Base-by-base conservation (phyloP, 2,888 invertebrate genomes). In the Callimorpha dominula region DNA sequence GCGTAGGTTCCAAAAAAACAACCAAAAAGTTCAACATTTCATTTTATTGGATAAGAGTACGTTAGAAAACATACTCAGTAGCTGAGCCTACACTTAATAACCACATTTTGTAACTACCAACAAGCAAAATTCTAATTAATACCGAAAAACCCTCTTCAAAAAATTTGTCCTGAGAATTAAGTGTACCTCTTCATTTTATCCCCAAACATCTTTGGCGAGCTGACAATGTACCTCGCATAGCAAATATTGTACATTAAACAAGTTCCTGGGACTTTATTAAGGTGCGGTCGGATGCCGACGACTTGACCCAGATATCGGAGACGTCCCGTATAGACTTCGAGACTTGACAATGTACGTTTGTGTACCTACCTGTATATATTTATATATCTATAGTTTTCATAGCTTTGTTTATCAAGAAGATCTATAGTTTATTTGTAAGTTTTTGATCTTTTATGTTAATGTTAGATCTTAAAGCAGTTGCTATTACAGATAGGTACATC, bases 161-260 rank as follows among this genome's bases (percentile, higher is more conserved):
- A 60, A 73, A 65, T 49, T 57, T 65, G 31, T 42, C 65, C 73
- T 71, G 64, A 54, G 60, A 75, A 73, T 72, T 71, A 78, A 76
- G 74, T 73, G 69, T 69, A 75, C 69, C 68, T 60, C 20, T 64
- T 54, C 65, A 49, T 57, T 64, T 68, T 60, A 52, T 60, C 60
- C 65, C 31, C 52, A 70, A 70, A 63, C 57, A 74, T 67, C 46
- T 67, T 63, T 49, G 17, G 63, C 31, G 50, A 70, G 62, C 69
- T 68, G 71, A 68, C 74, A 77, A 78, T 79, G 60, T 75, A 65
- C 72, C 78, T 74, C 77, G 77, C 80, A 82, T 82, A 78, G 77
- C 77, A 83, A 81, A 83, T 83, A 83, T 83, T 82, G 83, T 83
- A 81, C 77, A 80, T 80, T 81, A 83, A 79, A 80, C 74, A 78